Evolutionary conservation across 2,797 vertebrate species (phyloP), one percentile per base, ranked within the genome.

Genomic region (Cuculus canorus): DNA sequence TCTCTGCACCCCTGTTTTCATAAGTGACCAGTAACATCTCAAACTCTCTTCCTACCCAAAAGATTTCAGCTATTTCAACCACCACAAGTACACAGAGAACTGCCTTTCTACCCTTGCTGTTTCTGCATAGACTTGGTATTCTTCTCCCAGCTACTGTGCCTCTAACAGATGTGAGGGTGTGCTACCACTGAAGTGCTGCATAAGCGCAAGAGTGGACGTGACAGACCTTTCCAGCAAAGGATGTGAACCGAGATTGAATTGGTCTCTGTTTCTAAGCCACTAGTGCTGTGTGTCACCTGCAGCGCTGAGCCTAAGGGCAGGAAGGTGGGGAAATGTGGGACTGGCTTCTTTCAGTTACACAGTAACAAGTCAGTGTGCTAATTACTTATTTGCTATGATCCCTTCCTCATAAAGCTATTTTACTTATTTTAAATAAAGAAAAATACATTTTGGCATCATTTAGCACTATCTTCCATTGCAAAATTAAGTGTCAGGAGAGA

Each of bases 251-350:
- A 54, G 43, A 48, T 28, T 11, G 72, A 35, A 25, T 15, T 22
- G 54, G 39, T 3, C 13, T 18, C 28, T 8, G 12, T 24, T 48
- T 37, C 33, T 39, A 48, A 53, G 72, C 32, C 24, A 5, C 27
- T 25, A 15, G 15, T 30, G 39, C 57, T 27, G 3, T 11, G 52
- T 14, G 56, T 23, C 64, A 33, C 56, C 11, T n/a, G 39, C 45
- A 53, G 24, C 3, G 43, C 78, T 28, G 39, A 66, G 17, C 17
- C 45, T 25, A 28, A 13, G 75, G 32, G 43, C 48, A 28, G n/a
- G n/a, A n/a, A 23, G 0, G 0, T 7, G 22, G 41, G 4, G 9
- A 32, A 45, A 66, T 5, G 28, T 8, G 35, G 1, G 1, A 32
- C 39, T 35, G 2, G 8, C 3, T 7, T 69, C 43, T 47, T 50